phyloP scores from a whole-genome alignment of 2,113 vertebrate species.

The Peromyscus californicus region DNA sequence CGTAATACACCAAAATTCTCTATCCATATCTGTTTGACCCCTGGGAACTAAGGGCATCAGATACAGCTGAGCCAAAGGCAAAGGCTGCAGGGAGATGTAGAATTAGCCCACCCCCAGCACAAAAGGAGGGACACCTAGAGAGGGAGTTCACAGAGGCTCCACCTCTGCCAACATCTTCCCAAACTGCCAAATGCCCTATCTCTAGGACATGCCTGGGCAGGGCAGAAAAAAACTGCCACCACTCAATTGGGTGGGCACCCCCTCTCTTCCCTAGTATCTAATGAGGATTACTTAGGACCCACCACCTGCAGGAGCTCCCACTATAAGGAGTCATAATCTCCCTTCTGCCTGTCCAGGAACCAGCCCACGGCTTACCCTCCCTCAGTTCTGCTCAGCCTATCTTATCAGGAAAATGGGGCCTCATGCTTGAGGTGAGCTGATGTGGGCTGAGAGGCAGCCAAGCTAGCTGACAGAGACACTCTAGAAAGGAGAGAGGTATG shows the following conservation, averaged over 20 bases:
- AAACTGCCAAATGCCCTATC: neutral
- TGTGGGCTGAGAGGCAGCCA: neutral
- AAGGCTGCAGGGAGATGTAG: neutral
- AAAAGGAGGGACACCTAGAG: neutral
- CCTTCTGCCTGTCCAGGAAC: neutral
- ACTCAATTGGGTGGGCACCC: neutral
- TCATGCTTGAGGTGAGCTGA: neutral
- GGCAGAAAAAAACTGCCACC: neutral
- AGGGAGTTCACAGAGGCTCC: neutral
- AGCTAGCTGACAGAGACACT: neutral
- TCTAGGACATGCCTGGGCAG: neutral
- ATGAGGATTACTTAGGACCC: neutral
- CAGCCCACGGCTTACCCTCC: neutral
- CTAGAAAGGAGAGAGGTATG: neutral
- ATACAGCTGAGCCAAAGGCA: neutral
- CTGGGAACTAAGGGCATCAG: neutral
- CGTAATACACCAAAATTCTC: neutral
- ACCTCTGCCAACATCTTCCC: neutral
- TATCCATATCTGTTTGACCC: neutral
- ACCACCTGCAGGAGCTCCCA: neutral
- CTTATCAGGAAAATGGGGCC: constrained; percentile 44
- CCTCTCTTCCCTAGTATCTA: neutral
- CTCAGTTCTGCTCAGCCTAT: neutral
- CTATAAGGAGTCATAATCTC: neutral
- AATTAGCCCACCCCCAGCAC: neutral